A percentile compares a stretch with the other conserved stretches of the same genome.
Conservation (phyloP, 2,113 vertebrate genomes). For the Natator depressus region DNA sequence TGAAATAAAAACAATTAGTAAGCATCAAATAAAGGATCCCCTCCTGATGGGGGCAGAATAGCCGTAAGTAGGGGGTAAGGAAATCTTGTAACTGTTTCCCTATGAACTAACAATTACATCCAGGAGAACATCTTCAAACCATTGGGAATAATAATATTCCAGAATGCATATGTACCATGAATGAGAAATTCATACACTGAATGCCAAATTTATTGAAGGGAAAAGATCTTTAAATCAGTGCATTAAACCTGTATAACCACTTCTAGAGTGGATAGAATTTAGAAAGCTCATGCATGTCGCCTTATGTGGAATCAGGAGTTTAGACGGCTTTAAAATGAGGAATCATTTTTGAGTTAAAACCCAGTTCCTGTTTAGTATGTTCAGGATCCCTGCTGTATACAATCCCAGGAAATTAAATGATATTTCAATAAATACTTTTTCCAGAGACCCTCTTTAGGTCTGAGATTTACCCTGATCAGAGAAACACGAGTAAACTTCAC, state of each 20-base stretch:
- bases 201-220: neutral
- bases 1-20: slow-evolving; percentile 67
- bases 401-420: neutral
- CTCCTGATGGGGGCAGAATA: neutral
- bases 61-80: neutral
- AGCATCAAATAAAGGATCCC: slow-evolving; percentile 23
- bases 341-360: slow-evolving; percentile 34
- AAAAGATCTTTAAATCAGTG: slow-evolving; percentile 1
- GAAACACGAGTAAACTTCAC: slow-evolving; percentile 44
- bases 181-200: neutral
- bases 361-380: neutral
- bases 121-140: neutral
- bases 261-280: slow-evolving; percentile 4
- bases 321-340: neutral
- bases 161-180: neutral
- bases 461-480: slow-evolving; percentile 47
- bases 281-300: neutral
- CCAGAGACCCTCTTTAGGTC: neutral
- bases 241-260: neutral
- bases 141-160: neutral
- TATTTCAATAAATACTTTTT: slow-evolving; percentile 13
- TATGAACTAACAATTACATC: neutral
- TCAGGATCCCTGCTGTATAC: neutral
- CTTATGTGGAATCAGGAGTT: neutral
- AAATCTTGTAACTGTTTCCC: slow-evolving; percentile 25